Evolutionary conservation across 1,140 invertebrate species (phyloP), one percentile per base, ranked within the genome.

Genomic region (Pseudomyrmex gracilis): DNA sequence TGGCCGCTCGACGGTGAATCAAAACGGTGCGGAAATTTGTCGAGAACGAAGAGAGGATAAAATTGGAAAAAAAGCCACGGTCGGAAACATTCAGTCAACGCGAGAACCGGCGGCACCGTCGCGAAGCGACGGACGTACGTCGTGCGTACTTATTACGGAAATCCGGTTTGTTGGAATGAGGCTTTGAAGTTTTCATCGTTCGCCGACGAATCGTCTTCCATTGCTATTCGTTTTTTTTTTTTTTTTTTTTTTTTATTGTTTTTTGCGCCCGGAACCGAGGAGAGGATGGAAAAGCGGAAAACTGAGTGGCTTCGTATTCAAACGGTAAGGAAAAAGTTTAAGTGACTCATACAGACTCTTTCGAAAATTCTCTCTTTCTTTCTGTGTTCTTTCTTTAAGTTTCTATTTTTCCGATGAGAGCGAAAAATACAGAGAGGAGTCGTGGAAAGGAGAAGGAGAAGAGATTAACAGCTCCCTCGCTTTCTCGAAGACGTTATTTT

Each of bases 121-220:
- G 34, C 34, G 49, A 51, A 51, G 10, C 49, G 49, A 43, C 57
- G 73, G 61, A 55, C 47, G 45, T 53, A 22, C 82, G 71, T 88
- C 85, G 77, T 49, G 67, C 64, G 82, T 77, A 63, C 86, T 87
- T 85, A 87, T 88, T 77, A 87, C 64, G 84, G 66, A 88, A 86
- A 89, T 89, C 85, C 68, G 82, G 70, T 89, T 84, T 71, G 57
- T 57, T 53, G 57, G 73, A 87, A 85, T 74, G 76, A 89, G 57
- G 66, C 66, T 86, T 87, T 89, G 87, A 88, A 87, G 83, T 87
- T 85, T 73, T 71, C 76, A 76, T 87, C 70, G 60, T 47, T 22
- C n/a, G n/a, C 24, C 64, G 68, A 51, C 68, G 71, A 74, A 74
- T 47, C 55, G 66, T 84, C 24, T 64, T 57, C 43, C 82, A 20